Percentiles rank a stretch among this genome's conserved stretches.
Evolutionary conservation across 2,797 vertebrate genomes (phyloP).

Genomic region (Urophycis tenuis): DNA sequence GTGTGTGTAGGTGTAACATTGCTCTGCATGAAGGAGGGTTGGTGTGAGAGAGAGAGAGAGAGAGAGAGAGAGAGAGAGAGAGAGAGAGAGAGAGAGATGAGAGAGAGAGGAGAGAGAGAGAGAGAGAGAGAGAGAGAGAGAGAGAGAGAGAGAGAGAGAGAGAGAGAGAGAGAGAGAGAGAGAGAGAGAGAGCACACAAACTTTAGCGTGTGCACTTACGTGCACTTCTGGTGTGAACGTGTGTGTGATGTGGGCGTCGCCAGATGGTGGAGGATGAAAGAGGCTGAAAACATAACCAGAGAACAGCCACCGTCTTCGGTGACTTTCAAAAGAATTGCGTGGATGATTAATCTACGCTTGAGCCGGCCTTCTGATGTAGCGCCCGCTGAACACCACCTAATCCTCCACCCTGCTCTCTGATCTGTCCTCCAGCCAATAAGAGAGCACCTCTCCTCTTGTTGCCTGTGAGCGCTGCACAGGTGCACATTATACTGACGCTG

Average conservation of each 20-base stretch:
- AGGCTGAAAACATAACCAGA: constrained; percentile 30
- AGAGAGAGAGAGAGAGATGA: not conserved
- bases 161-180: not conserved
- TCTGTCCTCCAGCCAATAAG: not conserved
- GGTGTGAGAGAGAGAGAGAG: not conserved
- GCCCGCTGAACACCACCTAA: constrained; percentile 15
- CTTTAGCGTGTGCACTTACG: constrained; percentile 25
- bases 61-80: not conserved
- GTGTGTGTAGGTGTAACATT: constrained; percentile 25
- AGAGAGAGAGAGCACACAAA: constrained; percentile 37
- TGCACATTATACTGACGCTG: not conserved
- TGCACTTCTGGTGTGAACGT: constrained; percentile 18
- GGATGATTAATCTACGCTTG: constrained; percentile 38
- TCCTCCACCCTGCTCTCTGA: not conserved
- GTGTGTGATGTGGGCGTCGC: constrained; percentile 48
- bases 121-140: not conserved
- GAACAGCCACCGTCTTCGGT: constrained; percentile 35
- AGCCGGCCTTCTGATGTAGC: not conserved
- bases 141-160: not conserved
- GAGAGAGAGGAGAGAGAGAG: not conserved
- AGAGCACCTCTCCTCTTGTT: not conserved
- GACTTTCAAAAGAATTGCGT: constrained; percentile 33
- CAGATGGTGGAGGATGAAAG: constrained; percentile 57
- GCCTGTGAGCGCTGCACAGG: not conserved
- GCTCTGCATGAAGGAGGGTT: constrained; percentile 23